Conservation (phyloP, 1,140 invertebrate species). For the Platyura marginata region DNA sequence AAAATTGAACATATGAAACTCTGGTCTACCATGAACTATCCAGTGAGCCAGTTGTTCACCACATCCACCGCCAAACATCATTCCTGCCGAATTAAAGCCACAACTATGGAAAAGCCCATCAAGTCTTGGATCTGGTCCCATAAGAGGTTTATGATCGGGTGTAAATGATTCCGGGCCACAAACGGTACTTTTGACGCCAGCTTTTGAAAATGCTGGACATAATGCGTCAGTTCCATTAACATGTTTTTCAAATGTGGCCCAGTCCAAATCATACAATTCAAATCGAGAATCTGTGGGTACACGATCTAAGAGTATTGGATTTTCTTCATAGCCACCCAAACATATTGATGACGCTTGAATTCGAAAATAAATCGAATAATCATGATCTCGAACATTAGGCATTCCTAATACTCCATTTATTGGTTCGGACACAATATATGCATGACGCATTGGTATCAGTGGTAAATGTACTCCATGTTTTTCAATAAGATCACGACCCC, state of each 20-base stretch:
- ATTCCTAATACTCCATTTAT: slow-evolving; percentile 49
- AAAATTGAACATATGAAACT: slow-evolving; percentile 67
- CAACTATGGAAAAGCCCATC: slow-evolving; percentile 60
- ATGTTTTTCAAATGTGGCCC: slow-evolving; percentile 61
- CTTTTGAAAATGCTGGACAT: slow-evolving; percentile 47
- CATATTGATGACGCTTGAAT: slow-evolving; percentile 63
- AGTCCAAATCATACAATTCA: slow-evolving; percentile 69
- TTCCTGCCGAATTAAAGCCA: slow-evolving; percentile 76
- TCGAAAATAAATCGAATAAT: slow-evolving; percentile 61
- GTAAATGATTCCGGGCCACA: slow-evolving; percentile 78
- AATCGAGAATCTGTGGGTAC: slow-evolving; percentile 60
- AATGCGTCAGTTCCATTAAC: slow-evolving; percentile 51
- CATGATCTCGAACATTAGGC: slow-evolving; percentile 76
- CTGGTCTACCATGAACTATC: slow-evolving; percentile 62
- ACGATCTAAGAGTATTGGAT: slow-evolving; percentile 65
- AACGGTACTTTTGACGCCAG: slow-evolving; percentile 68
- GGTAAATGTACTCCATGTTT: slow-evolving; percentile 55
- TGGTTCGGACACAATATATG: slow-evolving; percentile 65
- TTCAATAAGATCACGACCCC: slow-evolving; percentile 53
- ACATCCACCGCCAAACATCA: slow-evolving; percentile 77
- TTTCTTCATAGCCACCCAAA: slow-evolving; percentile 71
- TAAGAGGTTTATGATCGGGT: slow-evolving; percentile 69
- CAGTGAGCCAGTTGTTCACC: slow-evolving; percentile 68
- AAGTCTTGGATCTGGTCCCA: slow-evolving; percentile 27
- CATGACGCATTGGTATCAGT: slow-evolving; percentile 66